A percentile compares a stretch with the other conserved stretches of the same genome.
phyloP scores from a whole-genome alignment of 2,888 invertebrate species.

The Calliphora vomitoria region DNA sequence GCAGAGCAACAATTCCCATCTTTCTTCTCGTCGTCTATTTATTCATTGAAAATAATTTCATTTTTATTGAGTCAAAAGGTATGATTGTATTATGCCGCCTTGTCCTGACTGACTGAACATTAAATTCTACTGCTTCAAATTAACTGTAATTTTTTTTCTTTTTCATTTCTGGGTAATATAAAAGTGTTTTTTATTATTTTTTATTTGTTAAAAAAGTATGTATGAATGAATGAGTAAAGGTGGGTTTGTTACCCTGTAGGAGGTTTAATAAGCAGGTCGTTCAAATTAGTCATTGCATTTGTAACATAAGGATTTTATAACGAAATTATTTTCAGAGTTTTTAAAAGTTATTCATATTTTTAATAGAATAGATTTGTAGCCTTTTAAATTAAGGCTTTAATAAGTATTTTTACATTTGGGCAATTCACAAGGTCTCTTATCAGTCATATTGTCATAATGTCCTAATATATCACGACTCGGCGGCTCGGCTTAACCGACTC shows the following conservation, averaged over 20 bases:
- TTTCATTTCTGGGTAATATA: constrained; percentile 65
- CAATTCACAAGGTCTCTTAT: no score
- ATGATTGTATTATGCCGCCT: constrained; percentile 73
- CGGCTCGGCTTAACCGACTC: no score
- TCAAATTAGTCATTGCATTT: not conserved
- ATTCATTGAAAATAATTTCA: constrained; percentile 62
- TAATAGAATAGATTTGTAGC: not conserved
- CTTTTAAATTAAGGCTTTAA: no score
- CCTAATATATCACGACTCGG: no score
- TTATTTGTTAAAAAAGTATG: constrained; percentile 68
- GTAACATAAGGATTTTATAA: not conserved
- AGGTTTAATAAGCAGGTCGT: not conserved
- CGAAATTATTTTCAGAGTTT: no score
- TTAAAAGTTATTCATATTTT: not conserved
- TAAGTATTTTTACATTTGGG: no score
- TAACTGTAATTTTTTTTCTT: constrained; percentile 79
- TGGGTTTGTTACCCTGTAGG: not conserved
- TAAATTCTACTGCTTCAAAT: constrained; percentile 81
- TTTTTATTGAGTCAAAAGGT: constrained; percentile 68
- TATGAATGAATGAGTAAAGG: constrained; percentile 44
- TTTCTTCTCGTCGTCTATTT: constrained; percentile 24
- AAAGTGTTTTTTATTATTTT: constrained; percentile 68
- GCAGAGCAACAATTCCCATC: constrained; percentile 22
- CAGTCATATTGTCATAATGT: no score
- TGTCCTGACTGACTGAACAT: constrained; percentile 73